Evolutionary conservation across 2,797 vertebrate species (phyloP).

Genomic region (Menidia menidia): DNA sequence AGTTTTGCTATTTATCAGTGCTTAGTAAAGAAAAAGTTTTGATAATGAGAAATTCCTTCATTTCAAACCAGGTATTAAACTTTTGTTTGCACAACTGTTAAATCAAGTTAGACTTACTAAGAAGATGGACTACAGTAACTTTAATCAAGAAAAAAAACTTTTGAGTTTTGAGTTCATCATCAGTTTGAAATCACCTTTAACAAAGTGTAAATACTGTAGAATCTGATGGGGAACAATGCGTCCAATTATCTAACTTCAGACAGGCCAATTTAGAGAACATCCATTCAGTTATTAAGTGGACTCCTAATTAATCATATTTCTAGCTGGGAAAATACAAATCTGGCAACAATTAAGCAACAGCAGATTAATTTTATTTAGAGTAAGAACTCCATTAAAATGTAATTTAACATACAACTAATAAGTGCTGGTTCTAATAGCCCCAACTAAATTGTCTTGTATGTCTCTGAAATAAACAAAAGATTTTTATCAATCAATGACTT

Average conservation of each 20-base stretch:
- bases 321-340: slow-evolving; percentile 48
- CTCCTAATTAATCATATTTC: slow-evolving; percentile 45
- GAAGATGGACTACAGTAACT: slow-evolving; percentile 7
- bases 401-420: slow-evolving; percentile 46
- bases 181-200: slow-evolving; percentile 9
- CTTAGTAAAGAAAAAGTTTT: not conserved
- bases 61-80: not conserved
- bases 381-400: slow-evolving; percentile 46
- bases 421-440: slow-evolving; percentile 34
- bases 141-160: not conserved
- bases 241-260: slow-evolving; percentile 15
- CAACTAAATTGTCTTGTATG: slow-evolving; percentile 35
- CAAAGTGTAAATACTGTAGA: slow-evolving; percentile 3
- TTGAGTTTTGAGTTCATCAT: not conserved
- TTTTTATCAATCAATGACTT: slow-evolving; percentile 12
- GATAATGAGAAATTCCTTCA: not conserved
- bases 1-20: not conserved
- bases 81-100: not conserved
- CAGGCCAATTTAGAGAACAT: slow-evolving; percentile 19
- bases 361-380: slow-evolving; percentile 41
- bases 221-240: slow-evolving; percentile 4
- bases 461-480: slow-evolving; percentile 45
- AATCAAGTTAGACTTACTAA: not conserved
- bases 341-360: slow-evolving; percentile 41
- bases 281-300: slow-evolving; percentile 26